These are phyloP conservation scores for Apostichopus californicus DNA, from an alignment of 35 echinoderm and acorn worm species.

Conservation along the genomic window DNA sequence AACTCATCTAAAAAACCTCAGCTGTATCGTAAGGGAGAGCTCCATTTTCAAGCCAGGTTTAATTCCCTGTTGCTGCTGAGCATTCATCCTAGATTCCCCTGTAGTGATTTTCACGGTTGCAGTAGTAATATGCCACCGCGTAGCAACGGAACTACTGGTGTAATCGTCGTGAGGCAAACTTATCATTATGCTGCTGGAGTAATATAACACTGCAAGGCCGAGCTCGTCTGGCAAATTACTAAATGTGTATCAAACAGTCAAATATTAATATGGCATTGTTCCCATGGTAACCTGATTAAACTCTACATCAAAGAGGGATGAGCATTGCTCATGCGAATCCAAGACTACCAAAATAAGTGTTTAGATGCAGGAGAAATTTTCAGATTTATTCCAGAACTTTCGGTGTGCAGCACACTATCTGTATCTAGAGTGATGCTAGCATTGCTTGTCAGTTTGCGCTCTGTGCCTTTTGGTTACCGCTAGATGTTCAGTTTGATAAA, in stretches of 20 bases:
- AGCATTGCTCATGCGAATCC: not conserved
- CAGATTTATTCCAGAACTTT: not conserved
- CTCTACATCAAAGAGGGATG: not conserved
- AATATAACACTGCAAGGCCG: conserved; percentile 10
- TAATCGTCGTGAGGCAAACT: not conserved
- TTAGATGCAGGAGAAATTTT: not conserved
- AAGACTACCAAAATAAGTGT: not conserved
- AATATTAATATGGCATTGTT: conserved; percentile 44
- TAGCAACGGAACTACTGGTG: not conserved
- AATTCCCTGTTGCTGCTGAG: no score
- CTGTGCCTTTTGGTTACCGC: no score
- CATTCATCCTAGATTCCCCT: no score
- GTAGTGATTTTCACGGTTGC: no score
- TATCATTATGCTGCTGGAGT: not conserved
- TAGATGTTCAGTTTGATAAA: no score
- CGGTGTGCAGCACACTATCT: not conserved
- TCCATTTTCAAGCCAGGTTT: no score
- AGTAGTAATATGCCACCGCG: no score
- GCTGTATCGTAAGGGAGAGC: no score
- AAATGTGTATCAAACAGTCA: conserved; percentile 41
- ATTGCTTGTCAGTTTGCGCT: not conserved
- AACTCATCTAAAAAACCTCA: no score
- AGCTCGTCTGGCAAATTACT: conserved; percentile 6
- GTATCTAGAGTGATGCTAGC: not conserved
- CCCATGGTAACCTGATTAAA: conserved; percentile 15